Conservation (phyloP, 2,888 invertebrate genomes). For the Drosophila subquinaria region DNA sequence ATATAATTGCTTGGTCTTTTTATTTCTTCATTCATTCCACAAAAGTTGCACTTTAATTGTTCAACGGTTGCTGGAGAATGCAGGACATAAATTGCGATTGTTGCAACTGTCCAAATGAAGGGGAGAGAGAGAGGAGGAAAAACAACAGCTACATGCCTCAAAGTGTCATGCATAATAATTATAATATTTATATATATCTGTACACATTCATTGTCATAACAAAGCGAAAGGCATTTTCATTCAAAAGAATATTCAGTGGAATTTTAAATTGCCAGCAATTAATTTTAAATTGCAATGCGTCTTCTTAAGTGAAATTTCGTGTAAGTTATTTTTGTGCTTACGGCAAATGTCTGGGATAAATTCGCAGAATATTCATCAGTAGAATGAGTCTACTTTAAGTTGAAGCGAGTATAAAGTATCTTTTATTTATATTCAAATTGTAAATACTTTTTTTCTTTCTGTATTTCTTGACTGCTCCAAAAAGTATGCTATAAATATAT, state of each 20-base stretch:
- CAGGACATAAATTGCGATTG: slow-evolving; percentile 28
- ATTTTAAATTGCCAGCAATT: slow-evolving; percentile 18
- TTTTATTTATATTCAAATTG: neutral
- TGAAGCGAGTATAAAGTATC: neutral
- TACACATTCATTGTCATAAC: slow-evolving; percentile 1
- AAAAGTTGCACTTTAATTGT: slow-evolving; percentile 9
- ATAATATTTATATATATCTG: neutral
- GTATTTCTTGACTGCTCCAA: slow-evolving; percentile 1
- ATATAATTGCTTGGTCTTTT: slow-evolving; percentile 19
- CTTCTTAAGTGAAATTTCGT: slow-evolving; percentile 24
- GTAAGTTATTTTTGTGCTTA: slow-evolving; percentile 13
- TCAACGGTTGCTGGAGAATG: slow-evolving; percentile 22
- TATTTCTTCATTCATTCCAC: neutral
- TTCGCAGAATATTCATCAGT: slow-evolving; percentile 1
- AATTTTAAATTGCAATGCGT: slow-evolving; percentile 15
- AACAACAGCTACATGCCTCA: slow-evolving; percentile 2
- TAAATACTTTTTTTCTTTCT: neutral
- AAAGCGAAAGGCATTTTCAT: slow-evolving; percentile 13
- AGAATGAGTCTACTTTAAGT: neutral
- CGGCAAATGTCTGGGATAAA: neutral
- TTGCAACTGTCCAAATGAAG: neutral
- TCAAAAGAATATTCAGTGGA: slow-evolving; percentile 2
- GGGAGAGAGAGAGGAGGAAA: neutral
- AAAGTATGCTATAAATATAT: slow-evolving; percentile 14
- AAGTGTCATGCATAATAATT: slow-evolving; percentile 15